These are phyloP conservation scores for Pegoplata infirma DNA, from an alignment of 2,888 invertebrate genomes.

Conservation along the genomic window DNA sequence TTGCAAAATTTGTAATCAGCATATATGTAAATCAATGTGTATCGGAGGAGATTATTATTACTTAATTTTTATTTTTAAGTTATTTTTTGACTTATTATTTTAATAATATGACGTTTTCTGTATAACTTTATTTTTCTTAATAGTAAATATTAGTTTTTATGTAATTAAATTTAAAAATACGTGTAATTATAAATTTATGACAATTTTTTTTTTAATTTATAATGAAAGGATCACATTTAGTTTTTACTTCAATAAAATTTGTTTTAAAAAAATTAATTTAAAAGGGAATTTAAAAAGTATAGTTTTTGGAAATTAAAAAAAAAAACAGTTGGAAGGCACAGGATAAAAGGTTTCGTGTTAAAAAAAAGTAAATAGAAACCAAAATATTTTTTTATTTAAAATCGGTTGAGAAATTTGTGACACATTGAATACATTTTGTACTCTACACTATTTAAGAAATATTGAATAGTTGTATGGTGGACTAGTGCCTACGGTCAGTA, in stretches of 20 bases:
- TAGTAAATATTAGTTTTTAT: neutral
- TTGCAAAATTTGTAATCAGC: too few species aligned
- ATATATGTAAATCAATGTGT: too few species aligned
- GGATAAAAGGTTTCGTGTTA: conserved; percentile 16
- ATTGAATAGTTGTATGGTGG: too few species aligned
- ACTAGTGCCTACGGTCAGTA: too few species aligned
- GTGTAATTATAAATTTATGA: neutral
- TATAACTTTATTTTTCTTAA: neutral
- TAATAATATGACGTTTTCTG: neutral
- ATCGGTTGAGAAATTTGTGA: neutral
- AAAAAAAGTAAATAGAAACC: too few species aligned
- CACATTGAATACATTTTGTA: too few species aligned
- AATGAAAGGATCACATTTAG: neutral
- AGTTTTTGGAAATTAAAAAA: neutral
- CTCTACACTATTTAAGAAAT: neutral
- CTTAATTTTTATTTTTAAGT: neutral
- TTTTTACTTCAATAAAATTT: neutral
- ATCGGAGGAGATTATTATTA: neutral
- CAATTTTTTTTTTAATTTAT: neutral
- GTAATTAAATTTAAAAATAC: neutral
- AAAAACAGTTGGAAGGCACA: conserved; percentile 35
- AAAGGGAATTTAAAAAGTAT: neutral
- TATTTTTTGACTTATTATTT: too few species aligned
- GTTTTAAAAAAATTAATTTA: neutral
- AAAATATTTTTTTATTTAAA: neutral